Percentiles rank a stretch among this genome's conserved stretches.
Evolutionary conservation across 2,113 vertebrate species (phyloP).

Genomic region (Syrmaticus mikado): DNA sequence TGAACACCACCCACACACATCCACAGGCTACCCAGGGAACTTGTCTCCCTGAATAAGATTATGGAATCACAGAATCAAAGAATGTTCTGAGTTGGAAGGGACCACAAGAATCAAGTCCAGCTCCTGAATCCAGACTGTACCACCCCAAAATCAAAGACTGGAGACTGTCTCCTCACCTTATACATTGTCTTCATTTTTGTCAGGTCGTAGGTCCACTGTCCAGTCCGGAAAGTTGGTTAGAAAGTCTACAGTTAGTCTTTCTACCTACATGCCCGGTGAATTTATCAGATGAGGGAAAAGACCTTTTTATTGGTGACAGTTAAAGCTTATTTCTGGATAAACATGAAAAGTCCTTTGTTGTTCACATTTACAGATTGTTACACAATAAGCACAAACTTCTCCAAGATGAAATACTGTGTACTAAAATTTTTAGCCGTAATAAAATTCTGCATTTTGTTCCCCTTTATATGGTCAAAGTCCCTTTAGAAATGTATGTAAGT

Average conservation of each 20-base stretch:
- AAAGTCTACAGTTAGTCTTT: background rate
- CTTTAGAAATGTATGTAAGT: background rate
- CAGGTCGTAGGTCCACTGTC: background rate
- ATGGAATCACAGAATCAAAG: background rate
- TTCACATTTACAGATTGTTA: background rate
- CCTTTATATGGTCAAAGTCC: background rate
- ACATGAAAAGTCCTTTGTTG: background rate
- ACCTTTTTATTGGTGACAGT: background rate
- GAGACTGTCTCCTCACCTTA: background rate
- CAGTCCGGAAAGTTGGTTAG: background rate
- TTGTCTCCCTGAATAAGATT: background rate
- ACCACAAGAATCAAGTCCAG: background rate
- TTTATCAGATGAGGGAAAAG: background rate
- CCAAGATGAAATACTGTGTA: background rate
- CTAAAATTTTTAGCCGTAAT: background rate
- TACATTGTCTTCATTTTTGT: background rate
- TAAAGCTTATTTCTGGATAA: background rate
- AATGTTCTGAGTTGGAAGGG: background rate
- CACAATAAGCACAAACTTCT: background rate
- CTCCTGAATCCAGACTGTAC: background rate
- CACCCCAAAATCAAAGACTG: background rate
- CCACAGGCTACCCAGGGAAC: background rate
- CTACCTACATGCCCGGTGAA: background rate
- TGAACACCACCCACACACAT: background rate
- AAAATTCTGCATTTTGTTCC: background rate